Evolutionary conservation across 1,140 invertebrate species (phyloP).

Genomic region (Intoshia linei): DNA sequence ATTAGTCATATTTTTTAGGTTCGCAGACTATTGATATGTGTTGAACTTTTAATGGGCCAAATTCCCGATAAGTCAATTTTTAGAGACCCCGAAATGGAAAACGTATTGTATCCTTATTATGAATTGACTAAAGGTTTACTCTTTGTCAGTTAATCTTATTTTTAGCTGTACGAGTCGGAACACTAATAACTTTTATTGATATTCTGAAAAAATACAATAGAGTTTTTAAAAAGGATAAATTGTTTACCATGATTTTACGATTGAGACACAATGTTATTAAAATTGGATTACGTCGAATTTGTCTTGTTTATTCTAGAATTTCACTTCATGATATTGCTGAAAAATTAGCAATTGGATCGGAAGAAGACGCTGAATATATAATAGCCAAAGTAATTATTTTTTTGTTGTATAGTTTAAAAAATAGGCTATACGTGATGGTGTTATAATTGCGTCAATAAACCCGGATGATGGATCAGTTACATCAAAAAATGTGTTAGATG

Average conservation of each 20-base stretch:
- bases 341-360: slow-evolving; percentile 61
- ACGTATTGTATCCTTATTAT: slow-evolving; percentile 65
- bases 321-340: slow-evolving; percentile 64
- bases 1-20: not conserved
- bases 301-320: slow-evolving; percentile 73
- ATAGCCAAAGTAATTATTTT: slow-evolving; percentile 41
- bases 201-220: slow-evolving; percentile 40
- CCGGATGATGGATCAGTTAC: slow-evolving; percentile 76
- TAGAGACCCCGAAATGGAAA: slow-evolving; percentile 46
- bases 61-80: slow-evolving; percentile 48
- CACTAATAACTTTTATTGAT: slow-evolving; percentile 63
- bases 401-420: slow-evolving; percentile 2
- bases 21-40: slow-evolving; percentile 33
- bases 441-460: slow-evolving; percentile 80
- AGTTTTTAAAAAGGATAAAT: slow-evolving; percentile 37
- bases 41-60: slow-evolving; percentile 70
- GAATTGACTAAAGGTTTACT: slow-evolving; percentile 51
- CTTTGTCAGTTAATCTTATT: slow-evolving; percentile 1
- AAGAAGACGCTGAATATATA: slow-evolving; percentile 91
- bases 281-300: slow-evolving; percentile 79
- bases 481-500: slow-evolving; percentile 72
- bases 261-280: slow-evolving; percentile 94
- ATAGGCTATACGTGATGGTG: slow-evolving; percentile 73
- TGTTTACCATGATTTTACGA: slow-evolving; percentile 55
- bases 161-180: slow-evolving; percentile 57